These are phyloP conservation scores for Caenorhabditis sp. DNA, from an alignment of 2,888 invertebrate species.

Conservation along the genomic window DNA sequence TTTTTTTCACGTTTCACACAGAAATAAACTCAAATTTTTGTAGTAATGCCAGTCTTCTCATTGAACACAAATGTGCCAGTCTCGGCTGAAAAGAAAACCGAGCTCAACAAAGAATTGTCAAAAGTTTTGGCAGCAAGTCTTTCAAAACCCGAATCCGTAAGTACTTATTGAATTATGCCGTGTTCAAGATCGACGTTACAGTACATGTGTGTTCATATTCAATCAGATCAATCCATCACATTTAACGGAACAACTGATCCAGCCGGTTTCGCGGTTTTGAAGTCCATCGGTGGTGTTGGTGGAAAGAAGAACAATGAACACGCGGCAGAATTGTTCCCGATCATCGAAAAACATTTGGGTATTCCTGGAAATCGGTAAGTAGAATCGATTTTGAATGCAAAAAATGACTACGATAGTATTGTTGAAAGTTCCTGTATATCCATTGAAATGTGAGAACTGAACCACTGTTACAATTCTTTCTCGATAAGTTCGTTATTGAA, in stretches of 20 bases:
- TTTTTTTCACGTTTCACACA: not conserved
- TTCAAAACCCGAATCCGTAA: slow-evolving; percentile 58
- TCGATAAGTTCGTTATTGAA: slow-evolving; percentile 1
- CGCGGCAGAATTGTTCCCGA: slow-evolving; percentile 43
- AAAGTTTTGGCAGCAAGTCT: slow-evolving; percentile 45
- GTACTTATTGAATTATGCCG: not conserved
- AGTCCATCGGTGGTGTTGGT: slow-evolving; percentile 54
- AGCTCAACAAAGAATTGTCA: slow-evolving; percentile 40
- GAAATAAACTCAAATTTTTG: not conserved
- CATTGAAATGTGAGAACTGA: too few species aligned
- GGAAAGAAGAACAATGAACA: slow-evolving; percentile 37
- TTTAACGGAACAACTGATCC: slow-evolving; percentile 56
- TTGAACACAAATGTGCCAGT: slow-evolving; percentile 37
- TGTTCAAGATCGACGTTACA: slow-evolving; percentile 19
- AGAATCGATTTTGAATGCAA: not conserved
- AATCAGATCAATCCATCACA: slow-evolving; percentile 40
- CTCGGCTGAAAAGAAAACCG: slow-evolving; percentile 34
- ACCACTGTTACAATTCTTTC: not conserved
- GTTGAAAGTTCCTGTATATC: too few species aligned
- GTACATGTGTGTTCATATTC: slow-evolving; percentile 55
- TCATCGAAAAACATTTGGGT: slow-evolving; percentile 50
- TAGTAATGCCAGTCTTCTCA: slow-evolving; percentile 45
- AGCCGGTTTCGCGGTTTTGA: slow-evolving; percentile 40
- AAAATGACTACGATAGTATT: too few species aligned
- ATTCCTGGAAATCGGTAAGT: slow-evolving; percentile 47